A percentile compares a stretch with the other conserved stretches of the same genome.
Evolutionary conservation across 2,113 vertebrate species (phyloP).

Genomic region (Ophiodon elongatus): DNA sequence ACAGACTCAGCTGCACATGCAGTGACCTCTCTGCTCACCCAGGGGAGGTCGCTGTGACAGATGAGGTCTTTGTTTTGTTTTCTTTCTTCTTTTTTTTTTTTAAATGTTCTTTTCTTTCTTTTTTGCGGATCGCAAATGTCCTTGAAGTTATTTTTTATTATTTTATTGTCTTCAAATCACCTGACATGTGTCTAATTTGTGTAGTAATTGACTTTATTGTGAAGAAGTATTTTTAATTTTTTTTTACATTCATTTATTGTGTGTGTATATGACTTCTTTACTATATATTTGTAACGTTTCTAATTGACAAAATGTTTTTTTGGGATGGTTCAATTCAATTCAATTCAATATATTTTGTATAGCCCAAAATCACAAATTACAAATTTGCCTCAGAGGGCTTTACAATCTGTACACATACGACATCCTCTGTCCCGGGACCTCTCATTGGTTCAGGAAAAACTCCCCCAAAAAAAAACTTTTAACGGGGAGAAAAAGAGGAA

Average conservation of each 20-base stretch:
- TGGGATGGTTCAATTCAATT: no score
- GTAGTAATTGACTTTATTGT: not conserved
- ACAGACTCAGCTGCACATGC: slow-evolving; percentile 49
- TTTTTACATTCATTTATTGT: not conserved
- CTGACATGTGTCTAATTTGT: not conserved
- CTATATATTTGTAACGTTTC: not conserved
- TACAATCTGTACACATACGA: no score
- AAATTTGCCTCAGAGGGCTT: no score
- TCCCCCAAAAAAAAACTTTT: no score
- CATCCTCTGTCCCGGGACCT: no score
- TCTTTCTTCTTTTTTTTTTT: not conserved
- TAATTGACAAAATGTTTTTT: not conserved
- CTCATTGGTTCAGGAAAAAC: no score
- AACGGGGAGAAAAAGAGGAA: no score
- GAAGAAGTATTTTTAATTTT: no score
- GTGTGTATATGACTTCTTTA: not conserved
- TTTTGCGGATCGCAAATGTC: not conserved
- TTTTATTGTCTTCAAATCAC: not conserved
- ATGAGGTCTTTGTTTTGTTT: slow-evolving; percentile 30
- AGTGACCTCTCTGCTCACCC: slow-evolving; percentile 53
- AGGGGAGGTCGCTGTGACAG: slow-evolving; percentile 28
- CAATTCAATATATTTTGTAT: no score
- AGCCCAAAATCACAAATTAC: no score
- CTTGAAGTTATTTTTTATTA: not conserved
- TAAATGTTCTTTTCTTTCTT: not conserved